phyloP scores from a whole-genome alignment of 2,113 vertebrate genomes.

The Eupsittula cactorum region DNA sequence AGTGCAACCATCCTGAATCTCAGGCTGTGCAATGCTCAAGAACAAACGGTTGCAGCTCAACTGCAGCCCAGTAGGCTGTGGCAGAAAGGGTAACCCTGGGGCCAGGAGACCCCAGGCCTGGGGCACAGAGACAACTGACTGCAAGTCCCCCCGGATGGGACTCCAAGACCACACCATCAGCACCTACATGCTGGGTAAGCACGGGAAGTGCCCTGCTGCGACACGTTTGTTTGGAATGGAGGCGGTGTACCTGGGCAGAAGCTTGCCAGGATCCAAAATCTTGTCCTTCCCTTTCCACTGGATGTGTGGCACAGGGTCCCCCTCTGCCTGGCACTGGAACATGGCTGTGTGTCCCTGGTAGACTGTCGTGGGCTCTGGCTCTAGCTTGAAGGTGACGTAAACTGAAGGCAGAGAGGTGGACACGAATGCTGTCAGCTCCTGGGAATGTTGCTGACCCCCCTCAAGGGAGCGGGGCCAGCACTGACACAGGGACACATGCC shows the following conservation, averaged over 20 bases:
- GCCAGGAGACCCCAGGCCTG: not conserved
- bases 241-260: conserved; percentile 78
- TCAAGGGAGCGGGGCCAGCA: not conserved
- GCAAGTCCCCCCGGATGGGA: rapidly evolving
- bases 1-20: not conserved
- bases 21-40: not conserved
- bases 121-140: rapidly evolving
- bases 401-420: conserved; percentile 71
- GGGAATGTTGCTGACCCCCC: not conserved
- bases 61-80: not conserved
- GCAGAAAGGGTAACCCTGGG: not conserved
- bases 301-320: conserved; percentile 88
- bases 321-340: conserved; percentile 93
- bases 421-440: rapidly evolving
- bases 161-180: rapidly evolving
- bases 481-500: not conserved
- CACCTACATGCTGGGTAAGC: not conserved
- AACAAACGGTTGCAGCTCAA: not conserved
- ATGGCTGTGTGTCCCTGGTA: conserved; percentile 95
- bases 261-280: conserved; percentile 81
- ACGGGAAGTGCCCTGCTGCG: rapidly evolving
- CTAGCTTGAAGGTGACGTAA: conserved; percentile 88
- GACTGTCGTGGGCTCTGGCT: conserved; percentile 91
- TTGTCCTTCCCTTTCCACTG: conserved; percentile 96
- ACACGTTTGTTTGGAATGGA: not conserved